A percentile compares a stretch with the other conserved stretches of the same genome.
Evolutionary conservation across 2,888 invertebrate species (phyloP).

Genomic region (Galerucella calmariensis): DNA sequence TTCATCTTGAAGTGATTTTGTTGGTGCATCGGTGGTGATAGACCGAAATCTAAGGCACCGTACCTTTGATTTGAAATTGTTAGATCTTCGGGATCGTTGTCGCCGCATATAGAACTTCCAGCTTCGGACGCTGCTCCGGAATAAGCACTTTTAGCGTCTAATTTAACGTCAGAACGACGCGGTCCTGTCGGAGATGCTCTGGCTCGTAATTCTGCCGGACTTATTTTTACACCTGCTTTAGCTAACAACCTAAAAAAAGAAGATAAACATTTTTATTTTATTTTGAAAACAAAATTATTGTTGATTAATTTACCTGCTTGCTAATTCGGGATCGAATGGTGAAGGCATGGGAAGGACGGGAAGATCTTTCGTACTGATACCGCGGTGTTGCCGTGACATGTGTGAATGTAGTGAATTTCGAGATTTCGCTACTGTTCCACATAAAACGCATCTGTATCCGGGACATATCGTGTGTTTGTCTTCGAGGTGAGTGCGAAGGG

Average conservation of each 20-base stretch:
- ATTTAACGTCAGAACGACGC: constrained; percentile 78
- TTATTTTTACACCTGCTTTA: constrained; percentile 89
- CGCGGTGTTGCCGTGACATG: constrained; percentile 93
- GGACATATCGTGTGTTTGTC: constrained; percentile 95
- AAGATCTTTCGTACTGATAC: constrained; percentile 92
- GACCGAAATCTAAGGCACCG: constrained; percentile 59
- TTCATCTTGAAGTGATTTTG: constrained; percentile 61
- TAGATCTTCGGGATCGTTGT: constrained; percentile 86
- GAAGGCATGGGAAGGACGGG: constrained; percentile 94
- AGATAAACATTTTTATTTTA: neutral
- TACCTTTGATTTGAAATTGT: constrained; percentile 73
- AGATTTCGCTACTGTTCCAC: constrained; percentile 93
- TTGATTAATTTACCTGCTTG: constrained; percentile 71
- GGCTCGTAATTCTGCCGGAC: constrained; percentile 84
- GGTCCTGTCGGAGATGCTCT: constrained; percentile 89
- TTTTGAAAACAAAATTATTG: too few species aligned
- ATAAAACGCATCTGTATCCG: constrained; percentile 90
- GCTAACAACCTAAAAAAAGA: constrained; percentile 74
- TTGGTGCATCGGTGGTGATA: constrained; percentile 68
- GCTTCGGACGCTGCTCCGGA: constrained; percentile 77
- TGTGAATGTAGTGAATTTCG: constrained; percentile 92
- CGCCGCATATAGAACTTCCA: constrained; percentile 79
- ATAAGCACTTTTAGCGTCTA: constrained; percentile 78
- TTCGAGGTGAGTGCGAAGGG: constrained; percentile 89
- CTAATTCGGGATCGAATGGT: constrained; percentile 90